Evolutionary conservation across 2,113 vertebrate species (phyloP).

Genomic region (Tychaedon coryphoeus): DNA sequence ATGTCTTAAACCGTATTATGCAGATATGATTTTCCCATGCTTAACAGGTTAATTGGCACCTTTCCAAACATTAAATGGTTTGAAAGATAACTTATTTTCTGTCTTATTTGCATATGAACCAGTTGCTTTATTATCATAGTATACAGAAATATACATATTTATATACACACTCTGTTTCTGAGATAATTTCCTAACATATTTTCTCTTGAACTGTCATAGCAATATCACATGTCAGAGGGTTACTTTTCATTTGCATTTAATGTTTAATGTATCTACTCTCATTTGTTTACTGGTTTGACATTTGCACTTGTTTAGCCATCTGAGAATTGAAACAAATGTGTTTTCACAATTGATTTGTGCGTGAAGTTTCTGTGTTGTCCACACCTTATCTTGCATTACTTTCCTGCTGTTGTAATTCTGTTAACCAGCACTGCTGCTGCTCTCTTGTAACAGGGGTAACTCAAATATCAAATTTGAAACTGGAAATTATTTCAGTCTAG

Average conservation of each 20-base stretch:
- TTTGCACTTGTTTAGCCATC: background rate
- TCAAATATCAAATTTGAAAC: background rate
- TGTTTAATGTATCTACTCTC: background rate
- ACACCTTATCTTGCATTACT: background rate
- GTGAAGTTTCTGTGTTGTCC: background rate
- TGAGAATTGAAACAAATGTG: background rate
- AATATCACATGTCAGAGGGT: background rate
- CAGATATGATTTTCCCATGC: background rate
- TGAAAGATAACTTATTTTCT: background rate
- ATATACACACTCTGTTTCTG: background rate
- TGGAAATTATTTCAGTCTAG: background rate
- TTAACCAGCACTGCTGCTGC: background rate
- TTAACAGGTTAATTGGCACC: background rate
- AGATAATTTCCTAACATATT: background rate
- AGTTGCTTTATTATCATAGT: background rate
- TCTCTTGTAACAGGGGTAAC: background rate
- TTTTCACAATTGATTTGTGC: background rate
- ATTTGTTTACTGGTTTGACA: background rate
- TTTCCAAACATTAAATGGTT: background rate
- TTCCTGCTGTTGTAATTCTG: background rate
- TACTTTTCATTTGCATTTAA: background rate
- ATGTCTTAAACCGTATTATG: background rate
- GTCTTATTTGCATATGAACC: background rate
- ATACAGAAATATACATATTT: background rate
- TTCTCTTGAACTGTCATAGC: background rate